Evolutionary conservation across 2,888 invertebrate species (phyloP).

Genomic region (Latheticus oryzae): DNA sequence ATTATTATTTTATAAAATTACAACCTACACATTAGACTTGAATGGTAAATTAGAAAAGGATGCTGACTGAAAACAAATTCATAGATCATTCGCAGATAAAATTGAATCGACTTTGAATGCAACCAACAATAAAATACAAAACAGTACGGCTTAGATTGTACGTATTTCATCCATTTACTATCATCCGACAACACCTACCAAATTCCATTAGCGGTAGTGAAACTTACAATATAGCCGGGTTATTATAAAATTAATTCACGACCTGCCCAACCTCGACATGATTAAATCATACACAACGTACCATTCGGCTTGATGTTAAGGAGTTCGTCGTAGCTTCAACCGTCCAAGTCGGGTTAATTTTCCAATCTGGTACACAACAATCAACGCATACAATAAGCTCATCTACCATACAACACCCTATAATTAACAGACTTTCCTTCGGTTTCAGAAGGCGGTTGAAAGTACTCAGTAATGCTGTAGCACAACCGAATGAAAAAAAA

Average conservation of each 20-base stretch:
- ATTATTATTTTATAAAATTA: no score
- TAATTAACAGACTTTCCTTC: slow-evolving; percentile 42
- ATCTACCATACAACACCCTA: slow-evolving; percentile 53
- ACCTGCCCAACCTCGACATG: slow-evolving; percentile 38
- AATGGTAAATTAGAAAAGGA: no score
- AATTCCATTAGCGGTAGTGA: slow-evolving; percentile 42
- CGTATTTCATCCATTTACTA: slow-evolving; percentile 40
- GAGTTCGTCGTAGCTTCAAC: slow-evolving; percentile 43
- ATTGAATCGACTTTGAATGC: slow-evolving; percentile 3
- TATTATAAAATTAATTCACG: slow-evolving; percentile 43
- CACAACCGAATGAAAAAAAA: slow-evolving; percentile 9
- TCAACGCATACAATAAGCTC: slow-evolving; percentile 61
- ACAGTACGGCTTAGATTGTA: slow-evolving; percentile 33
- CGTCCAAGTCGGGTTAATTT: slow-evolving; percentile 58
- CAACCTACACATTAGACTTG: no score
- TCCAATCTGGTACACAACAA: slow-evolving; percentile 64
- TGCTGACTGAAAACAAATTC: no score
- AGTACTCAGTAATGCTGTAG: no score
- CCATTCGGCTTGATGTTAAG: slow-evolving; percentile 35
- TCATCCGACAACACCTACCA: slow-evolving; percentile 43
- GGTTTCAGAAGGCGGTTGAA: not conserved
- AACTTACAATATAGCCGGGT: slow-evolving; percentile 42
- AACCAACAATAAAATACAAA: slow-evolving; percentile 33
- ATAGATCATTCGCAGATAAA: no score
- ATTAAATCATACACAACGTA: slow-evolving; percentile 40